Evolutionary conservation across 2,797 vertebrate species (phyloP).

Genomic region (Argentina silus): DNA sequence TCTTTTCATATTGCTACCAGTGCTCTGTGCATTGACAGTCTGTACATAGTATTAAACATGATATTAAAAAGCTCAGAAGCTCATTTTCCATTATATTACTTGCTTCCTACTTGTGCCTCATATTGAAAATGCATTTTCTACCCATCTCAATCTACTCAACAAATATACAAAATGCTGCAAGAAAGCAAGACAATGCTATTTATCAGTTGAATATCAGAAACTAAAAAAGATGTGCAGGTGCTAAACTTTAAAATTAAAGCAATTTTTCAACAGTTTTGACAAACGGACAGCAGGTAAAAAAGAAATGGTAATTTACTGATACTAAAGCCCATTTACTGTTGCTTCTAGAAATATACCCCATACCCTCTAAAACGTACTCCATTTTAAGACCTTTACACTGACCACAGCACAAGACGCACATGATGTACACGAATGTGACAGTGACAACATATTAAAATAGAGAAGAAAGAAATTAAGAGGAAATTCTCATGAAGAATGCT

Average conservation of each 20-base stretch:
- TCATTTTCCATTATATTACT: background rate
- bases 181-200: background rate
- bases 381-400: no score
- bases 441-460: no score
- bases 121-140: background rate
- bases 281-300: no score
- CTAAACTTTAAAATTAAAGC: no score
- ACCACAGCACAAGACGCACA: no score
- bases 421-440: no score
- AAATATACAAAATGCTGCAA: background rate
- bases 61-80: conserved; percentile 42
- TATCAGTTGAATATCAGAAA: background rate
- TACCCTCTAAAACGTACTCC: no score
- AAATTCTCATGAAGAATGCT: conserved; percentile 19
- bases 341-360: no score
- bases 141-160: background rate
- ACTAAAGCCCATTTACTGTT: no score
- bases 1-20: conserved; percentile 41
- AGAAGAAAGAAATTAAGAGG: conserved; percentile 11
- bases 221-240: no score
- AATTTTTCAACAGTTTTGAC: no score
- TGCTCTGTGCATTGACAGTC: conserved; percentile 46
- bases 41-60: conserved; percentile 77
- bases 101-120: background rate
- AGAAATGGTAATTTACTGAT: no score